Conservation (phyloP, 2,888 invertebrate species). For the Rhogogaster chlorosoma region DNA sequence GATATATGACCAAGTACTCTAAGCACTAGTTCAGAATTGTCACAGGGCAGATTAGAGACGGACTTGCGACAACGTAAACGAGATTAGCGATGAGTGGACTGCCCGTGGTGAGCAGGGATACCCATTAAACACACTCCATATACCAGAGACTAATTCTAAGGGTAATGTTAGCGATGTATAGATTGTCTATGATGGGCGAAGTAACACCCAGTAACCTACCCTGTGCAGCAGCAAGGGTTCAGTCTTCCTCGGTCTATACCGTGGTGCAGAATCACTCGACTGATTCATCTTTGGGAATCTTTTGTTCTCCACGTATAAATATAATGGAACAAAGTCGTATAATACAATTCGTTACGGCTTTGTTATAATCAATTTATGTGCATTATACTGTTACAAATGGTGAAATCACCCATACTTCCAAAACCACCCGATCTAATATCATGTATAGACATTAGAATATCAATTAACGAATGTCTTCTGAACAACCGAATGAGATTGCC, state of each 20-base stretch:
- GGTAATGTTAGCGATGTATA: neutral
- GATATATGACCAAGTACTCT: neutral
- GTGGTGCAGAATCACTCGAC: neutral
- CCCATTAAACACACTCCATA: slow-evolving; percentile 67
- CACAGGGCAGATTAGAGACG: neutral
- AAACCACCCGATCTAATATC: too few relatives aligned
- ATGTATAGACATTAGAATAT: too few relatives aligned
- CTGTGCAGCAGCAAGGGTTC: slow-evolving; percentile 19
- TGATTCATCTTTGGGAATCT: slow-evolving; percentile 30
- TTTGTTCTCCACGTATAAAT: neutral
- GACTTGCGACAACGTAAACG: slow-evolving; percentile 63
- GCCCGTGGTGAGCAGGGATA: slow-evolving; percentile 68
- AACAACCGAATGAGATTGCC: too few relatives aligned
- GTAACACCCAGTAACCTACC: neutral
- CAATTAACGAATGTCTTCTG: too few relatives aligned
- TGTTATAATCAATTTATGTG: neutral
- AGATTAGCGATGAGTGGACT: slow-evolving; percentile 71
- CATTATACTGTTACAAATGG: neutral
- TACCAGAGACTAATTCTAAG: slow-evolving; percentile 24
- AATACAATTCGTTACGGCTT: slow-evolving; percentile 9
- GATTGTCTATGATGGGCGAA: neutral
- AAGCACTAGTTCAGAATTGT: neutral
- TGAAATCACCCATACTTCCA: too few relatives aligned
- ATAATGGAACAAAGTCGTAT: neutral
- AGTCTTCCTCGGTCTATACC: neutral